Percentiles rank a stretch among this genome's conserved stretches.
Evolutionary conservation across 2,888 invertebrate species (phyloP).

Genomic region (Brachynemurus nebulosus): DNA sequence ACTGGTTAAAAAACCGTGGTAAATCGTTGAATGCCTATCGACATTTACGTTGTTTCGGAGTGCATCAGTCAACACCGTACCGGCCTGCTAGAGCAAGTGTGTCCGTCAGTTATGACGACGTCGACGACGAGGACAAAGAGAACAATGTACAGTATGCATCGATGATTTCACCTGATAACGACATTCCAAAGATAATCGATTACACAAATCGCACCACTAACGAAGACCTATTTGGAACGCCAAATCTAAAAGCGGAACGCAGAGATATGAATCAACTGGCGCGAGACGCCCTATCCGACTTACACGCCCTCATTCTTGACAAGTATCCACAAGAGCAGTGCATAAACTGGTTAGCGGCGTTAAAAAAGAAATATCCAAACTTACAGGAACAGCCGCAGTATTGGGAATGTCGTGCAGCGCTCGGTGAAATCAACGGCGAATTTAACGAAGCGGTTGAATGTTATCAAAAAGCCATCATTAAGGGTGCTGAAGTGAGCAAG

Average conservation of each 20-base stretch:
- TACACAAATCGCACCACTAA: constrained; percentile 12
- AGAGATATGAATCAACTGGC: constrained; percentile 24
- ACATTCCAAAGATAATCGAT: constrained; percentile 25
- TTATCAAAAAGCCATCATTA: constrained; percentile 41
- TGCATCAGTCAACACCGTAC: constrained; percentile 25
- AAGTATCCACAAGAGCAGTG: constrained; percentile 41
- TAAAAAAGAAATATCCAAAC: constrained; percentile 32
- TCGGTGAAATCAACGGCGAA: constrained; percentile 40
- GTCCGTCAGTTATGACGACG: not conserved
- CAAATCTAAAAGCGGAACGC: not conserved
- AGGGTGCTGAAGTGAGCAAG: constrained; percentile 39
- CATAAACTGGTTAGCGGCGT: constrained; percentile 38
- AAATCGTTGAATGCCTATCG: constrained; percentile 35
- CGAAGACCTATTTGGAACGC: constrained; percentile 6
- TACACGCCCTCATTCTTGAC: constrained; percentile 38
- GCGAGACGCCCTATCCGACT: constrained; percentile 36
- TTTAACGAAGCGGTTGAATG: constrained; percentile 41
- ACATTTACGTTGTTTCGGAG: constrained; percentile 40
- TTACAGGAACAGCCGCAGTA: constrained; percentile 35
- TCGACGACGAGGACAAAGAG: constrained; percentile 37
- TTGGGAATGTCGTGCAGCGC: constrained; percentile 45
- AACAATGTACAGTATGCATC: constrained; percentile 29
- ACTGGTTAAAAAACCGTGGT: constrained; percentile 38
- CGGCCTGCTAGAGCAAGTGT: constrained; percentile 5
- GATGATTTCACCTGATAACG: constrained; percentile 27